Evolutionary conservation across 2,888 invertebrate species (phyloP), one percentile per base, ranked within the genome.

Genomic region (Polyommatus icarus): DNA sequence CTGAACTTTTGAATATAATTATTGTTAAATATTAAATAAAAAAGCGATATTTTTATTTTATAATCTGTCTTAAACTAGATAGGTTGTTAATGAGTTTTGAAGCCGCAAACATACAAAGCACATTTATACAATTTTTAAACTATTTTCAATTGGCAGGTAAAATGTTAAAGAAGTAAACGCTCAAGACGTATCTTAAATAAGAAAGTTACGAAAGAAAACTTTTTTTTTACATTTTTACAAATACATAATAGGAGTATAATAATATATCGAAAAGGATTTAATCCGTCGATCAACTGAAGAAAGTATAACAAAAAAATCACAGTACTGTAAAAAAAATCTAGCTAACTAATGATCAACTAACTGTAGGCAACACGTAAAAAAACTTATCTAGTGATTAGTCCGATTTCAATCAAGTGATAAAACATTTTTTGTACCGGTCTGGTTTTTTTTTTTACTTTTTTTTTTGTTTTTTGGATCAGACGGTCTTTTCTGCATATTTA

Each of bases 291-390:
- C 86, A 88, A 79, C 84, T 85, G 83, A 84, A 85, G 83, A 84
- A 85, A 85, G 87, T 85, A 88, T 86, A 87, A 88, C 85, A 87
- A 86, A 85, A 85, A 87, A 91, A 93, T 92, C 92, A 93, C 92
- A 92, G 91, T 90, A 90, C 89, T 87, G 83, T 83, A 89, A 89
- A 89, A 24, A 87, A 85, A 83, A 84, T 86, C 79, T 71, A 76
- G 79, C 57, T 75, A 78, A 71, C 78, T 88, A 90, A 75, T 73
- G 20, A 29, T 32, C 67, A 50, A 75, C 15, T 50, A 29, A 29
- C 24, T 54, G n/a, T 40, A 72, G 36, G n/a, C 36, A 40, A 72
- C 40, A 79, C 73, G 76, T 93, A 91, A 91, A 94, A 91, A 81
- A 80, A 79, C 24, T 67, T 67, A 67, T 67, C 29, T 18, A 93